Percentiles rank a stretch among this genome's conserved stretches.
phyloP scores from a whole-genome alignment of 2,113 vertebrate genomes.

The Mormyrus iriodes region DNA sequence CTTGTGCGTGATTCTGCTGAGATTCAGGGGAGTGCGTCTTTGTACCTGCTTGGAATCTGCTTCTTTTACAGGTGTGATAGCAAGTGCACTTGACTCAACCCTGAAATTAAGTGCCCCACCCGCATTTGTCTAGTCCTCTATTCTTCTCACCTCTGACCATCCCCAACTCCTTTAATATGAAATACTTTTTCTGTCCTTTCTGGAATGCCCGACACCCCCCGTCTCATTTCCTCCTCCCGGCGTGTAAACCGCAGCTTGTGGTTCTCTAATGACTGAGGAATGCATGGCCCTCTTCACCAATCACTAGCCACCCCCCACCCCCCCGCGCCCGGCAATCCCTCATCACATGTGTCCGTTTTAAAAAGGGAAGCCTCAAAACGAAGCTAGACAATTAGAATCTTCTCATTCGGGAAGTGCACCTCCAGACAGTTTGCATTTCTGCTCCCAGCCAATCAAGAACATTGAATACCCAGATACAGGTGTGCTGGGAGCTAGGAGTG shows the following conservation, averaged over 20 bases:
- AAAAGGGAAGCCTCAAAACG: not conserved
- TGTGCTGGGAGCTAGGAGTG: not conserved
- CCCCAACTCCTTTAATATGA: conserved; percentile 3
- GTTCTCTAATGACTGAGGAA: conserved; percentile 20
- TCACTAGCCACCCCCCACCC: not conserved
- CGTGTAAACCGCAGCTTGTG: not conserved
- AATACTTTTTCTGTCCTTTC: conserved; percentile 16
- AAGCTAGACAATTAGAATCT: not conserved
- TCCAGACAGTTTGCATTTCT: not conserved
- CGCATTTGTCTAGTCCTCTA: not conserved
- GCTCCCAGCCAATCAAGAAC: not conserved
- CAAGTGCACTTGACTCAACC: conserved; percentile 17
- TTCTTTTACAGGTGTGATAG: conserved; percentile 27
- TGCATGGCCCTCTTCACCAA: conserved; percentile 8
- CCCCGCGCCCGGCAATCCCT: not conserved
- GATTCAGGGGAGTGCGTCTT: conserved; percentile 43
- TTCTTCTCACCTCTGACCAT: not conserved
- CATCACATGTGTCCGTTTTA: not conserved
- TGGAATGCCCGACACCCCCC: conserved; percentile 11
- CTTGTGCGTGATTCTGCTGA: not conserved
- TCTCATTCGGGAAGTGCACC: not conserved
- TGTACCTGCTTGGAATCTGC: not conserved
- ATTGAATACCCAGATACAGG: not conserved
- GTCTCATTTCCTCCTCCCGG: not conserved
- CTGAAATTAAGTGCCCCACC: not conserved